Percentiles rank a stretch among this genome's conserved stretches.
These are phyloP conservation scores for Microcebus murinus DNA, from an alignment of 2,113 vertebrate genomes.

Conservation along the genomic window DNA sequence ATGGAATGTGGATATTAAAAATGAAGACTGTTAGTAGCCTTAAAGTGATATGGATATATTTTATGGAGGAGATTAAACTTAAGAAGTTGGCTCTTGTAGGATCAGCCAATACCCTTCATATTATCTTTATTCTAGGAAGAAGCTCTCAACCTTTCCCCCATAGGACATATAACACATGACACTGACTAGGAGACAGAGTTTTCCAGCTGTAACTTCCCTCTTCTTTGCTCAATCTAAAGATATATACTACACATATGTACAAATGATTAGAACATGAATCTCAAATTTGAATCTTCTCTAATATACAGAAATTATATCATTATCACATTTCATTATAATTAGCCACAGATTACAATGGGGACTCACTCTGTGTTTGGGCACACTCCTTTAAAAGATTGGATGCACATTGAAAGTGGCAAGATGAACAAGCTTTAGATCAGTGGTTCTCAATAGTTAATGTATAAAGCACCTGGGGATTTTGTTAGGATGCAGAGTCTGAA, in stretches of 20 bases:
- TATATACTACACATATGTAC: background rate
- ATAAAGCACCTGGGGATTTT: background rate
- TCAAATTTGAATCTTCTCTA: background rate
- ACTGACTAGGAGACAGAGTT: background rate
- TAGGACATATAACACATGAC: background rate
- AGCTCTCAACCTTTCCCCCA: background rate
- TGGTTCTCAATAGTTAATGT: background rate
- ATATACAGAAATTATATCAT: background rate
- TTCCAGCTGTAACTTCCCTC: background rate
- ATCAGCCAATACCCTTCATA: background rate
- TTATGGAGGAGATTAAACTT: background rate
- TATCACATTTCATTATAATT: background rate
- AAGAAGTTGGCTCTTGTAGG: background rate
- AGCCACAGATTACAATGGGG: background rate
- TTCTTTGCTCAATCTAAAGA: background rate
- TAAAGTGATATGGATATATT: background rate
- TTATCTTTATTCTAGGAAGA: background rate
- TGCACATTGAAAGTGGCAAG: background rate
- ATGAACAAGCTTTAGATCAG: background rate
- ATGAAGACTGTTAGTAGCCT: background rate
- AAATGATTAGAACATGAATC: background rate
- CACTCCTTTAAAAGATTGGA: background rate
- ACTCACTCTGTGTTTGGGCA: background rate
- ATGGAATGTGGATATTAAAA: background rate
- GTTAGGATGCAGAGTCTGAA: background rate